phyloP scores from a whole-genome alignment of 1,140 invertebrate species.

The Scaptomyza hsui region DNA sequence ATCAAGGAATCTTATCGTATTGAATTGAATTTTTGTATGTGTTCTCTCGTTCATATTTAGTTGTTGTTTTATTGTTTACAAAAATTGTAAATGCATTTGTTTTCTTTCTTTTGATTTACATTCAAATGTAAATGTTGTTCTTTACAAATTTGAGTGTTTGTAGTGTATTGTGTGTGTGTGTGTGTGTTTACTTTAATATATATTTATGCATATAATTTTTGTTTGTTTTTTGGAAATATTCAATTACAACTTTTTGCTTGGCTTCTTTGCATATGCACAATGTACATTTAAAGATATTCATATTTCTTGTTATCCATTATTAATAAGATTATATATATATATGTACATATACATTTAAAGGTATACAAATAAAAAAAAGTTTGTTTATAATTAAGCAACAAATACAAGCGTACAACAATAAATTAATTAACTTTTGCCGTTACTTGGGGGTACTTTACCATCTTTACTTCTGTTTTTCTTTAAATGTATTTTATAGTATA shows the following conservation, averaged over 20 bases:
- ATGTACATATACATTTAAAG: slow-evolving; percentile 41
- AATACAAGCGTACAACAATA: slow-evolving; percentile 74
- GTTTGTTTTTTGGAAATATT: slow-evolving; percentile 21
- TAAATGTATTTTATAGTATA: slow-evolving; percentile 12
- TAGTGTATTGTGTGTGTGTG: slow-evolving; percentile 13
- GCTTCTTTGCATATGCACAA: slow-evolving; percentile 15
- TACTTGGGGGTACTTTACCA: slow-evolving; percentile 42
- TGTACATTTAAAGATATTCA: slow-evolving; percentile 40
- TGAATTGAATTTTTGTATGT: slow-evolving; percentile 30
- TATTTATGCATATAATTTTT: slow-evolving; percentile 1
- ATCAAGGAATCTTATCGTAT: slow-evolving; percentile 17
- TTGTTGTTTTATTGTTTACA: slow-evolving; percentile 55
- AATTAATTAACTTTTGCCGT: slow-evolving; percentile 67
- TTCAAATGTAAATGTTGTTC: slow-evolving; percentile 28
- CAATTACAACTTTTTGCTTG: slow-evolving; percentile 33
- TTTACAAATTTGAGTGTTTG: slow-evolving; percentile 9
- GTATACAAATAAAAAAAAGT: slow-evolving; percentile 56
- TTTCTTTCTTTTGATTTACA: slow-evolving; percentile 39
- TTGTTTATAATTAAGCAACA: slow-evolving; percentile 77
- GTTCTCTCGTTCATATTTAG: slow-evolving; percentile 39
- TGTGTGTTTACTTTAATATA: slow-evolving; percentile 1
- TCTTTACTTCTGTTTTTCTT: slow-evolving; percentile 7
- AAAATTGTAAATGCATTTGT: slow-evolving; percentile 55
- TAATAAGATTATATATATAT: slow-evolving; percentile 44
- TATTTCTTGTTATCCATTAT: slow-evolving; percentile 36